A percentile compares a stretch with the other conserved stretches of the same genome.
phyloP scores from a whole-genome alignment of 2,113 vertebrate genomes.

The Sturnus vulgaris region DNA sequence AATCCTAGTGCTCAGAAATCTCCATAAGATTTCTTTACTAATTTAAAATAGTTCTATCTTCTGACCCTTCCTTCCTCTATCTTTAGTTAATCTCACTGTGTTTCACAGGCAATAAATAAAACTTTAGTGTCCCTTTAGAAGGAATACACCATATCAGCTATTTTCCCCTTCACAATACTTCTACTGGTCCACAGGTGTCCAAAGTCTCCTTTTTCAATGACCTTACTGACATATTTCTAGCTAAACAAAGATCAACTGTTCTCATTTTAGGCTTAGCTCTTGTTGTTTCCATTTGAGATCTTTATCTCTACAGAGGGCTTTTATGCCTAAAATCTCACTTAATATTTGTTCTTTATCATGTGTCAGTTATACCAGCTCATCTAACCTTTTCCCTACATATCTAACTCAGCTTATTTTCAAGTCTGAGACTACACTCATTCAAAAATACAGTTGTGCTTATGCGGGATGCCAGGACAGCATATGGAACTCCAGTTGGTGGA shows the following conservation, averaged over 20 bases:
- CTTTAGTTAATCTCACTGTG: not conserved
- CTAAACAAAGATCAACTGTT: not conserved
- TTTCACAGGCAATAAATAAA: not conserved
- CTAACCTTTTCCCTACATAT: not conserved
- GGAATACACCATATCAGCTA: not conserved
- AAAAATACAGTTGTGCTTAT: not conserved
- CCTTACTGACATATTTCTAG: not conserved
- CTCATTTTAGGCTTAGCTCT: not conserved
- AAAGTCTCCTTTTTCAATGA: not conserved
- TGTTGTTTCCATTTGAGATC: not conserved
- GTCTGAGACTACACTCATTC: not conserved
- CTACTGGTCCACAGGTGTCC: not conserved
- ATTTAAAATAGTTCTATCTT: not conserved
- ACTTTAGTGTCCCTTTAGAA: not conserved
- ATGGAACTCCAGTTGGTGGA: not conserved
- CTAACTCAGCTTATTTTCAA: not conserved
- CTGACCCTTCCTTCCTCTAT: not conserved
- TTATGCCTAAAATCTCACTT: not conserved
- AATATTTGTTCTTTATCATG: not conserved
- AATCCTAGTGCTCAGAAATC: not conserved
- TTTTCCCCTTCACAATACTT: not conserved
- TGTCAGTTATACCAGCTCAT: not conserved
- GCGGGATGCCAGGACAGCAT: accelerated
- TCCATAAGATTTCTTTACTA: not conserved
- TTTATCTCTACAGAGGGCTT: not conserved